Conservation (phyloP, 2,888 invertebrate species). For the Eupelmus urozonus region DNA sequence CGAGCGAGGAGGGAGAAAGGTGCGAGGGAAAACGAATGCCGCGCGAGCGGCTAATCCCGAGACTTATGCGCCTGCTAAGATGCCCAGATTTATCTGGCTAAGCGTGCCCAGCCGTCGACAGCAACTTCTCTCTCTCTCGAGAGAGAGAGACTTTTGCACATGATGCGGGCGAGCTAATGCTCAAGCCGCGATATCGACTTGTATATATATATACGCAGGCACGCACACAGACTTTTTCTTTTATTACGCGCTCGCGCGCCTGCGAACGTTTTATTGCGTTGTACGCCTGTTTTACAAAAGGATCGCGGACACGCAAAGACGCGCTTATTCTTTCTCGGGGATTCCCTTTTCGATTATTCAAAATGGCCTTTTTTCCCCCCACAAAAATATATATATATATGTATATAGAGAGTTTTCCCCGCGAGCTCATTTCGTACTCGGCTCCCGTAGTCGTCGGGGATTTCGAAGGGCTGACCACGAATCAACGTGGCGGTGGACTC, state of each 20-base stretch:
- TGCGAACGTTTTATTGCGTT: not conserved
- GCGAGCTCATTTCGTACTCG: constrained; percentile 72
- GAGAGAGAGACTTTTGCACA: constrained; percentile 3
- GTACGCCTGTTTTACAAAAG: not conserved
- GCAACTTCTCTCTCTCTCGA: not conserved
- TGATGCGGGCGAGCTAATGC: constrained; percentile 49
- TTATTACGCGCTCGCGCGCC: not conserved
- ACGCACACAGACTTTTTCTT: not conserved
- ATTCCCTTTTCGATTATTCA: constrained; percentile 58
- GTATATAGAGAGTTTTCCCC: not conserved
- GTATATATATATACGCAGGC: not conserved
- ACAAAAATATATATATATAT: not conserved
- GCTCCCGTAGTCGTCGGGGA: constrained; percentile 70
- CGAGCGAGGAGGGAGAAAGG: not conserved
- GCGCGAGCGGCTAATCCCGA: constrained; percentile 72
- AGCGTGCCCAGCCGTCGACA: constrained; percentile 41
- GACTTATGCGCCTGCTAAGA: constrained; percentile 75
- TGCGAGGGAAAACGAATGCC: constrained; percentile 56
- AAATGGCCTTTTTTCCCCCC: constrained; percentile 42
- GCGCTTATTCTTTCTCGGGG: constrained; percentile 27
- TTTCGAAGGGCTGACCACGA: constrained; percentile 19
- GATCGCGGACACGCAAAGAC: constrained; percentile 24
- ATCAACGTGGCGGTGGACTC: constrained; percentile 18
- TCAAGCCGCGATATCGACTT: not conserved
- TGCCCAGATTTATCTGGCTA: constrained; percentile 76